Conservation (phyloP, 2,797 vertebrate genomes). For the Picus viridis region DNA sequence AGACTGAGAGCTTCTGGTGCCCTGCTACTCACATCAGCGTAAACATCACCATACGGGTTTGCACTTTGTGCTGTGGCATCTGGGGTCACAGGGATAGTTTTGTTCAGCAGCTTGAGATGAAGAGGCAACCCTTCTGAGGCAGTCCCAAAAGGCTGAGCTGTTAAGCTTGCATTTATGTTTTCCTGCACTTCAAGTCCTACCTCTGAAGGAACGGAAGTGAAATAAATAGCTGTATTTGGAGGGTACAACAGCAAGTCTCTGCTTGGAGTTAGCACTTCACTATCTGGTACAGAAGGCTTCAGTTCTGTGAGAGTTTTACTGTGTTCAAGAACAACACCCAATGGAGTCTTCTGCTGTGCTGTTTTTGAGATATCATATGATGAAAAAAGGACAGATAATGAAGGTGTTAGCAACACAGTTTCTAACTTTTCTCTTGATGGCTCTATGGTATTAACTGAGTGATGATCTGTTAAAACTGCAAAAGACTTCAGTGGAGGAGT, state of each 20-base stretch:
- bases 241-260: conserved; percentile 56
- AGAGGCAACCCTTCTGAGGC: neutral
- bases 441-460: conserved; percentile 43
- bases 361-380: neutral
- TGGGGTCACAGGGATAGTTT: neutral
- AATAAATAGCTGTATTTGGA: conserved; percentile 29
- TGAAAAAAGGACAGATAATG: conserved; percentile 23
- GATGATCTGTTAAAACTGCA: conserved; percentile 14
- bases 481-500: conserved; percentile 60
- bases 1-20: neutral
- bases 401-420: conserved; percentile 51
- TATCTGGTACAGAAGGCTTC: conserved; percentile 37
- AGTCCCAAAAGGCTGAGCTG: neutral
- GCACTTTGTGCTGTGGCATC: neutral
- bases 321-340: neutral
- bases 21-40: neutral
- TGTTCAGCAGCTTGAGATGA: neutral
- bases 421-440: conserved; percentile 30
- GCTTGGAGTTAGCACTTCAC: conserved; percentile 26
- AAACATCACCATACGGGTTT: neutral
- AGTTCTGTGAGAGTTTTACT: neutral
- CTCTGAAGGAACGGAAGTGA: conserved; percentile 50
- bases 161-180: neutral
- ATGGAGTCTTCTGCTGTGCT: neutral
- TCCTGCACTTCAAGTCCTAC: neutral